phyloP scores from a whole-genome alignment of 2,113 vertebrate genomes.

The Hemichromis elongatus region DNA sequence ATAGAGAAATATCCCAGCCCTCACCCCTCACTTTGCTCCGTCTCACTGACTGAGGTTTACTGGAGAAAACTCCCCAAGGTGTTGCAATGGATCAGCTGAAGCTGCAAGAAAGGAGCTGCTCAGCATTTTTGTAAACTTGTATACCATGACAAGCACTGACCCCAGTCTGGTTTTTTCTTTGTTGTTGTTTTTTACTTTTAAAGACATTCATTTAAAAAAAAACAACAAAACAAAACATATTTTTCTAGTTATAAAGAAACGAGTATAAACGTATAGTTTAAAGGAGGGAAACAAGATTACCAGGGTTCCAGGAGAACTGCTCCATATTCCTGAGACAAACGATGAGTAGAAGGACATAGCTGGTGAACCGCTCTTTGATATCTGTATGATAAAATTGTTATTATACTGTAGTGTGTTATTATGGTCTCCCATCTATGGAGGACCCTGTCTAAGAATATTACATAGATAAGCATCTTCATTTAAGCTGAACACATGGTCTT shows the following conservation, averaged over 20 bases:
- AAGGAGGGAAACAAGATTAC: conserved; percentile 57
- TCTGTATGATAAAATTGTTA: conserved; percentile 71
- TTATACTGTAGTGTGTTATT: not conserved
- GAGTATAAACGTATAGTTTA: not conserved
- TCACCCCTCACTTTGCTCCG: not conserved
- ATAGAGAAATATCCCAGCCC: not conserved
- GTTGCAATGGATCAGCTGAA: not conserved
- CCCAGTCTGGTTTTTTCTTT: not conserved
- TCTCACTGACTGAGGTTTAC: not conserved
- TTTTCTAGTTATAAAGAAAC: not conserved
- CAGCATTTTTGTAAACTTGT: not conserved
- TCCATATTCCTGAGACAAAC: conserved; percentile 99
- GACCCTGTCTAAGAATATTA: not conserved
- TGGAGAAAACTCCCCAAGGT: not conserved
- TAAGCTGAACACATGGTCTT: not conserved
- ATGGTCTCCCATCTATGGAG: not conserved
- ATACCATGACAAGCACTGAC: not conserved
- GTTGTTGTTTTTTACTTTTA: not conserved
- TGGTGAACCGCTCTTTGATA: conserved; percentile 97
- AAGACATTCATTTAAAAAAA: not conserved
- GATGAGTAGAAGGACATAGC: conserved; percentile 90
- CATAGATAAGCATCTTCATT: not conserved
- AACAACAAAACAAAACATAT: not conserved
- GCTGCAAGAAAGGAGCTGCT: not conserved
- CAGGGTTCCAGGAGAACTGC: conserved; percentile 97